Percentiles rank a stretch among this genome's conserved stretches.
phyloP scores from a whole-genome alignment of 2,113 vertebrate species.

The Corydoras sp. region DNA sequence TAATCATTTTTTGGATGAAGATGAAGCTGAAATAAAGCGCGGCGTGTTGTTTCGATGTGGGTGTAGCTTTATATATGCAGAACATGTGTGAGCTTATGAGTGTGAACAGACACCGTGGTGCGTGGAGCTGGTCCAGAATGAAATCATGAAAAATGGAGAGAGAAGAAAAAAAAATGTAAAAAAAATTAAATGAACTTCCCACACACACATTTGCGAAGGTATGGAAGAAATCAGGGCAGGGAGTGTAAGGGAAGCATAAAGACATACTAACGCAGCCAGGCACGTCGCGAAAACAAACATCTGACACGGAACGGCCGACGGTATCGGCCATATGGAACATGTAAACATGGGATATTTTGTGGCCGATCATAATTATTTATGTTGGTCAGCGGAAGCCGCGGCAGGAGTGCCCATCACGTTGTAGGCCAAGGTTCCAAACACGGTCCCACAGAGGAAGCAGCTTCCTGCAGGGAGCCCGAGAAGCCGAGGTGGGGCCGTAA shows the following conservation, averaged over 20 bases:
- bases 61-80: too few relatives aligned
- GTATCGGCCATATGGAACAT: slow-evolving; percentile 17
- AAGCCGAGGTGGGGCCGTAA: background rate
- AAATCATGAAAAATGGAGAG: too few relatives aligned
- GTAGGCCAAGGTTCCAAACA: background rate
- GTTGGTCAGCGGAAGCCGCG: background rate
- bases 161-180: too few relatives aligned
- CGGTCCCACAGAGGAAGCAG: slow-evolving; percentile 2
- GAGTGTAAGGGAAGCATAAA: background rate
- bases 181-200: background rate
- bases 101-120: too few relatives aligned
- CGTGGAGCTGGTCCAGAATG: too few relatives aligned
- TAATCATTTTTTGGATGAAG: too few relatives aligned
- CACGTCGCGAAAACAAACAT: slow-evolving; percentile 26
- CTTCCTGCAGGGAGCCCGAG: slow-evolving; percentile 9
- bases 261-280: background rate
- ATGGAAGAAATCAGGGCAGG: background rate
- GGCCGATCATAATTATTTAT: slow-evolving; percentile 16
- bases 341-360: slow-evolving; percentile 15
- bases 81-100: too few relatives aligned
- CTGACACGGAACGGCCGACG: background rate
- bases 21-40: too few relatives aligned
- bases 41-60: too few relatives aligned
- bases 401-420: slow-evolving; percentile 1
- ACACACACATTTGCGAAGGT: background rate